phyloP scores from a whole-genome alignment of 2,113 vertebrate genomes.

The Grallaria varia region DNA sequence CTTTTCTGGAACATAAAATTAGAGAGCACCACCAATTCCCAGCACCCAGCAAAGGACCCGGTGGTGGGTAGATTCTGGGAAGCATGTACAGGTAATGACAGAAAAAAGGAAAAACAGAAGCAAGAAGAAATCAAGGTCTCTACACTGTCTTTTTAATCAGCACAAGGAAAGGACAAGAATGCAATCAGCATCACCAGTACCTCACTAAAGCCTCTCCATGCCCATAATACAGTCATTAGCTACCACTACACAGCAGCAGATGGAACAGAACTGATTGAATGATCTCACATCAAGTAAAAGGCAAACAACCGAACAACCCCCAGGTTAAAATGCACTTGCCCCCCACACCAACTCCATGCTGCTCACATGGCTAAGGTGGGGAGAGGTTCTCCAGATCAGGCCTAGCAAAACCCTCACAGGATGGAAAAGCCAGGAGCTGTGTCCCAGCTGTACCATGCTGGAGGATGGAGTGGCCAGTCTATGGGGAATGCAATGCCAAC shows the following conservation, averaged over 20 bases:
- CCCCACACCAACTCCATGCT: fast-evolving
- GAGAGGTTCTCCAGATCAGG: not conserved
- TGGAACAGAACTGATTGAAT: not conserved
- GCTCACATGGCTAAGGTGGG: fast-evolving
- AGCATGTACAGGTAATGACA: not conserved
- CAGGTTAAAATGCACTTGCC: not conserved
- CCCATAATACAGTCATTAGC: not conserved
- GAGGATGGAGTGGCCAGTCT: not conserved
- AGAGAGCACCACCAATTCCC: not conserved
- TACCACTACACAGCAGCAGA: fast-evolving
- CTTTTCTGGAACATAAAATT: not conserved
- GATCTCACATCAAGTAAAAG: not conserved
- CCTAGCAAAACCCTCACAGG: not conserved
- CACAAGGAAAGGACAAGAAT: not conserved
- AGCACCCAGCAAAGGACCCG: not conserved
- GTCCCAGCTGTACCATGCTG: not conserved
- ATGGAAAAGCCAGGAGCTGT: not conserved
- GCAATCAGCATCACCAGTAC: not conserved
- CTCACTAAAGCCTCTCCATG: not conserved
- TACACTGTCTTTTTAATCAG: not conserved
- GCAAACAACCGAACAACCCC: not conserved
- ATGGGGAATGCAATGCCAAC: not conserved
- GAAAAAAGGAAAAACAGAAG: not conserved
- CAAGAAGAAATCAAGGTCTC: not conserved
- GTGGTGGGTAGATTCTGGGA: not conserved